phyloP scores from a whole-genome alignment of 1,140 invertebrate species.

The Drosophila pseudoananassae region DNA sequence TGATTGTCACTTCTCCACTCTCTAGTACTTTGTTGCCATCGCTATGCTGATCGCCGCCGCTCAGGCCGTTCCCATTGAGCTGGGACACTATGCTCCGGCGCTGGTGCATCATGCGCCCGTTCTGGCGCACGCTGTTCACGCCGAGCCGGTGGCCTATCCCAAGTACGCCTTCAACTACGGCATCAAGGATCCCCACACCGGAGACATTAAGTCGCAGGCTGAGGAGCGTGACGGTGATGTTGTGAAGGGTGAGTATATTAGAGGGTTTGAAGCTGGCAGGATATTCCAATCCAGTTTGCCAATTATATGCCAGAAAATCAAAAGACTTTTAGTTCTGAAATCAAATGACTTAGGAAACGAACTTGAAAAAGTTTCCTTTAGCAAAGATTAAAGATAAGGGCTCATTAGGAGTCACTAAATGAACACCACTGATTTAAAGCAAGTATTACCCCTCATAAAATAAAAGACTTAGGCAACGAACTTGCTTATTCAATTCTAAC shows the following conservation, averaged over 20 bases:
- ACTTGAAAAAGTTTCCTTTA: conserved; percentile 23
- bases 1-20: conserved; percentile 52
- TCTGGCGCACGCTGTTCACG: conserved; percentile 72
- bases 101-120: conserved; percentile 77
- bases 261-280: conserved; percentile 3
- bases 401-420: too few relatives aligned
- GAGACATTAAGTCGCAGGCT: conserved; percentile 88
- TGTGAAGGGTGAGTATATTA: conserved; percentile 84
- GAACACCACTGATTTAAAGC: too few relatives aligned
- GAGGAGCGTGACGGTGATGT: conserved; percentile 87
- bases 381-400: too few relatives aligned
- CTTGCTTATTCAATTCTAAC: conserved; percentile 7
- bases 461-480: conserved; percentile 42
- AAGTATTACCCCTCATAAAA: background rate
- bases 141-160: conserved; percentile 84
- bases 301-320: background rate
- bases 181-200: conserved; percentile 86
- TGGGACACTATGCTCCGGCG: conserved; percentile 76
- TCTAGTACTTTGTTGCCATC: conserved; percentile 82
- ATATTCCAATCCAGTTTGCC: background rate
- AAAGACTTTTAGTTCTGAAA: conserved; percentile 1
- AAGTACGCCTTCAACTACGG: conserved; percentile 86
- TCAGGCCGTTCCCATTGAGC: conserved; percentile 80
- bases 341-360: conserved; percentile 63
- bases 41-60: conserved; percentile 75